Evolutionary conservation across 92 coral and sea anemone genomes (phyloP).

Genomic region (Heliopora coerulea): DNA sequence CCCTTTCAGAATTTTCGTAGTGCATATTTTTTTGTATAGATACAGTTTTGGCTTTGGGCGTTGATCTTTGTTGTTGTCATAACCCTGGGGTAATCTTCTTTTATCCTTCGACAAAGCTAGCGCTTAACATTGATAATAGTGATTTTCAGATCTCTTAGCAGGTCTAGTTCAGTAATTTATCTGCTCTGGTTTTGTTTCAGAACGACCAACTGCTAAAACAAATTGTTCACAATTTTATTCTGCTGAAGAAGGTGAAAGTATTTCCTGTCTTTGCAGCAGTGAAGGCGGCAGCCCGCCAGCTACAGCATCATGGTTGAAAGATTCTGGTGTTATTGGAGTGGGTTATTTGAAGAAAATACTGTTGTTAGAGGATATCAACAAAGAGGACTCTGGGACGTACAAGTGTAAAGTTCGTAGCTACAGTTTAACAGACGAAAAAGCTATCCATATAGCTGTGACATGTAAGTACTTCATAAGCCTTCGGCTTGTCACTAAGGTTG

Average conservation of each 20-base stretch:
- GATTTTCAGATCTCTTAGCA: too few relatives aligned
- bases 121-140: too few relatives aligned
- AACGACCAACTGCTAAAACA: background rate
- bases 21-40: too few relatives aligned
- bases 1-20: too few relatives aligned
- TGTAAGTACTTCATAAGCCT: too few relatives aligned
- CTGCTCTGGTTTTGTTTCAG: background rate
- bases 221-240: background rate
- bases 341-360: background rate
- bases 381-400: constrained; percentile 4
- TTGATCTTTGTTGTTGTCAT: too few relatives aligned
- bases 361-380: background rate
- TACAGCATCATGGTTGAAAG: constrained; percentile 14
- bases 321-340: background rate
- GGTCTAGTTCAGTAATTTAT: too few relatives aligned
- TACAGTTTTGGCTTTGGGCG: too few relatives aligned
- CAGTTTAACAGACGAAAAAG: background rate
- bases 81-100: too few relatives aligned
- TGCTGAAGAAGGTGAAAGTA: constrained; percentile 1
- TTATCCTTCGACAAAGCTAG: too few relatives aligned
- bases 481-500: too few relatives aligned
- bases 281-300: constrained; percentile 24
- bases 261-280: background rate
- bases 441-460: background rate
- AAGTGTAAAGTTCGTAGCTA: constrained; percentile 9